Percentiles rank a stretch among this genome's conserved stretches.
Evolutionary conservation across 1,140 invertebrate genomes (phyloP).

Genomic region (Sycophila sp.): DNA sequence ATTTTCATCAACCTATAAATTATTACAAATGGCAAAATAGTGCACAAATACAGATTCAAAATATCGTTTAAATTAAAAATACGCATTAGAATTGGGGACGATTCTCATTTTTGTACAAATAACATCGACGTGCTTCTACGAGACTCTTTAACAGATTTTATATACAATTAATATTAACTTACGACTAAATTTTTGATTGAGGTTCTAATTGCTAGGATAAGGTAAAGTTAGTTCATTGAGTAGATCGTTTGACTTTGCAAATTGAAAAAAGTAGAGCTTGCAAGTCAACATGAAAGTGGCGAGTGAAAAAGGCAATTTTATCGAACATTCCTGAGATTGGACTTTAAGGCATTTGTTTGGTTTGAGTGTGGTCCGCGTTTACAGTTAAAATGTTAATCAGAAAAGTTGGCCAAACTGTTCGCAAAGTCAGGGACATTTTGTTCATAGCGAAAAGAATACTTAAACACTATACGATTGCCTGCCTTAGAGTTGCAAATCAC

Average conservation of each 20-base stretch:
- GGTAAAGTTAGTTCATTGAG: background rate
- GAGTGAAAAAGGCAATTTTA: slow-evolving; percentile 35
- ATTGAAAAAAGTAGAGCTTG: slow-evolving; percentile 5
- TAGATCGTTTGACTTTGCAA: background rate
- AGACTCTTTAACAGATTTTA: background rate
- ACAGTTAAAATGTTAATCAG: slow-evolving; percentile 11
- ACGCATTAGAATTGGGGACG: background rate
- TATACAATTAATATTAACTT: slow-evolving; percentile 11
- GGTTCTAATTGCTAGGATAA: background rate
- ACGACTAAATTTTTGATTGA: slow-evolving; percentile 19
- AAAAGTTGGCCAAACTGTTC: background rate
- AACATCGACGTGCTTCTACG: background rate
- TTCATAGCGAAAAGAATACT: no score
- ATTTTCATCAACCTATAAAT: slow-evolving; percentile 18
- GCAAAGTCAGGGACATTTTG: background rate
- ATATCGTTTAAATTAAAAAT: no score
- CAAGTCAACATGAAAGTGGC: slow-evolving; percentile 7
- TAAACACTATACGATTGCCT: background rate
- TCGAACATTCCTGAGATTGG: slow-evolving; percentile 35
- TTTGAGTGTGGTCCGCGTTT: slow-evolving; percentile 12
- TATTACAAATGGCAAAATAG: slow-evolving; percentile 25
- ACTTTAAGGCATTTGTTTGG: slow-evolving; percentile 35
- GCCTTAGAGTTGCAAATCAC: background rate
- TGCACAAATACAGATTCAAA: background rate
- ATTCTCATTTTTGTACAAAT: slow-evolving; percentile 6